These are phyloP conservation scores for Acropternis orthonyx DNA, from an alignment of 2,797 vertebrate genomes.

Conservation along the genomic window DNA sequence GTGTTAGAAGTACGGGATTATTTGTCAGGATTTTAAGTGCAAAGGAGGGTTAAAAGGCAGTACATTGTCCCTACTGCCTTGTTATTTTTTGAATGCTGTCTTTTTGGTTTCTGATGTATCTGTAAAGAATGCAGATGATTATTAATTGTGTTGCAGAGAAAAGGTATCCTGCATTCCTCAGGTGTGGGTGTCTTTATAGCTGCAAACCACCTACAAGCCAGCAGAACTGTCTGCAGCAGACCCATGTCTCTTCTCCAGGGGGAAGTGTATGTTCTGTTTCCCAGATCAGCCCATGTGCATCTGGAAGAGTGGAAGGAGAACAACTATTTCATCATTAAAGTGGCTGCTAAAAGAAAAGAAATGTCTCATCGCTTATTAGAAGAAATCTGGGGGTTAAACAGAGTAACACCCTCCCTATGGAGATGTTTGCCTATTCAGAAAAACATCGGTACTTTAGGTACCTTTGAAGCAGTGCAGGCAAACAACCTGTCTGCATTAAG, in stretches of 20 bases:
- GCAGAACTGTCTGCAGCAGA: background rate
- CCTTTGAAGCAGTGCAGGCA: background rate
- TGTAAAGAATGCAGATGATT: background rate
- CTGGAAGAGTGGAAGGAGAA: background rate
- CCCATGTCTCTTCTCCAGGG: background rate
- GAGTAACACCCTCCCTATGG: background rate
- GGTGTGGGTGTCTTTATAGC: background rate
- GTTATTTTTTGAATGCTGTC: background rate
- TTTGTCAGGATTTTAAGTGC: background rate
- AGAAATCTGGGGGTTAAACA: background rate
- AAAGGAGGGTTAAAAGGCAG: background rate
- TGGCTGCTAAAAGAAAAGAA: background rate
- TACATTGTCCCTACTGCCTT: fast-evolving
- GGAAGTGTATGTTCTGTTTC: background rate
- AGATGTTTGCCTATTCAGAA: background rate
- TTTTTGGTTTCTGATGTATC: background rate
- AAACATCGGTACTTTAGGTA: background rate
- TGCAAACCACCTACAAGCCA: background rate
- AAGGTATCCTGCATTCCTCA: background rate
- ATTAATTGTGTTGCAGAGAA: background rate
- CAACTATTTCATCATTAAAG: background rate
- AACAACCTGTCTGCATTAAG: background rate
- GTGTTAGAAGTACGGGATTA: background rate
- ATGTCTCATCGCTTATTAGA: background rate
- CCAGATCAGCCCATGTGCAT: background rate